These are phyloP conservation scores for Salvelinus namaycush DNA, from an alignment of 2,113 vertebrate species.

Conservation along the genomic window DNA sequence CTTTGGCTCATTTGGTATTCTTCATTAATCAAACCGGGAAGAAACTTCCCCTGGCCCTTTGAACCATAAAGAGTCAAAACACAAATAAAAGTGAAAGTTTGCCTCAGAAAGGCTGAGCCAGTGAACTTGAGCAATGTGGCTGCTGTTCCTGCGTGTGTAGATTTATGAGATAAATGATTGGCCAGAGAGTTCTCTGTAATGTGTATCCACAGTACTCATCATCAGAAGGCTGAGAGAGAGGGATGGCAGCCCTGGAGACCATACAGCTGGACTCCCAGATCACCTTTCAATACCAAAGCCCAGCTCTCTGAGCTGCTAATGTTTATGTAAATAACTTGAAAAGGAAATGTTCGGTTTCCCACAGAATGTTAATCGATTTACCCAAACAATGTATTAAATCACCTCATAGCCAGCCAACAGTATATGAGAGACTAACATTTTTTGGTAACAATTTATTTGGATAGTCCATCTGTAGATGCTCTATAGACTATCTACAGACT, in stretches of 20 bases:
- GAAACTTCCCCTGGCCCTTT: slow-evolving; percentile 9
- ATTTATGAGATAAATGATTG: slow-evolving; percentile 25
- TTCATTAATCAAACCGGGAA: slow-evolving; percentile 3
- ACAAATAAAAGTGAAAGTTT: slow-evolving; percentile 14
- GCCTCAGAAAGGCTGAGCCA: not conserved
- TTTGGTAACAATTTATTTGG: too few relatives aligned
- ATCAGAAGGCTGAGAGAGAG: not conserved
- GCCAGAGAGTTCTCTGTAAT: slow-evolving; percentile 1
- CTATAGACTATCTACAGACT: too few relatives aligned
- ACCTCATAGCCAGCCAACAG: slow-evolving; percentile 24
- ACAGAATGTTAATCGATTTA: slow-evolving; percentile 37
- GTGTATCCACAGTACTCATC: slow-evolving; percentile 20
- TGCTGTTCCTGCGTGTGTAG: slow-evolving; percentile 5
- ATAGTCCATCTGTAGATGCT: too few relatives aligned
- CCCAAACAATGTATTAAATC: slow-evolving; percentile 33
- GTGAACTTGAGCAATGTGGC: not conserved
- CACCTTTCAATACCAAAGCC: slow-evolving; percentile 36
- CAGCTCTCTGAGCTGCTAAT: slow-evolving; percentile 16
- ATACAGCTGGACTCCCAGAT: slow-evolving; percentile 55
- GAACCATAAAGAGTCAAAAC: slow-evolving; percentile 19
- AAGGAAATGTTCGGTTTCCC: slow-evolving; percentile 44
- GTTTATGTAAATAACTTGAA: slow-evolving; percentile 29
- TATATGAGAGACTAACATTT: not conserved
- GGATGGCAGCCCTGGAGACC: slow-evolving; percentile 20
- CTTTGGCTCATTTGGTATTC: slow-evolving; percentile 24